Evolutionary conservation across 2,888 invertebrate species (phyloP), one percentile per base, ranked within the genome.

Genomic region (Drosophila borborema): DNA sequence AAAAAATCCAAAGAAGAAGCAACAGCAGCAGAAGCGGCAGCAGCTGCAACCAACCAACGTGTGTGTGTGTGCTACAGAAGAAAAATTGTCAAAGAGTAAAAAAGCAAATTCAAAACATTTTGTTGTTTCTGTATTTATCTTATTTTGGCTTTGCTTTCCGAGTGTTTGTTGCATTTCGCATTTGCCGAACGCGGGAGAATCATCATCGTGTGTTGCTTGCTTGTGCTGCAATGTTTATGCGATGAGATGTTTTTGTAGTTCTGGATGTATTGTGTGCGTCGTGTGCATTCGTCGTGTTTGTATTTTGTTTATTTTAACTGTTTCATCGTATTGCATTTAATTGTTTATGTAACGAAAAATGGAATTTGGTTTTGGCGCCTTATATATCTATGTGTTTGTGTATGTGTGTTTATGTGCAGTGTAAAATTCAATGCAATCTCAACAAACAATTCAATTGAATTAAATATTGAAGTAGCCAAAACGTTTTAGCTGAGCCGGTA

Each of bases 1-100:
- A 77, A 84, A 70, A 73, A 74, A 75, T 23, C 38, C 36, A 48
- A 66, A 64, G 58, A 83, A 71, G 83, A 82, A 85, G 86, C 76
- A 88, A 64, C 69, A 86, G 86, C 72, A 70, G 72, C 74, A 60
- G 9, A 48, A 48, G 55, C 59, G 18, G 72, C 74, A 67, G 54
- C 71, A 68, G 48, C 62, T 49, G 49, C 49, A 49, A 34, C 16
- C 23, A 23, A 23, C 23, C 40, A 56, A 63, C 48, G 23, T 23
- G 61, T 62, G 61, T 58, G 66, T 73, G 51, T 18, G 23, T 58
- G 34, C 23, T 34, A 41, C 16, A 63, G 65, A 74, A 46, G 34
- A 75, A 64, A 72, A 69, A 64, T 60, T 64, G 62, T 64, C 45
- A 53, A 55, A 72, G 62, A 65, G 40, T 40, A 81, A 67, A 75